Conservation (phyloP, 2,888 invertebrate genomes). For the Trachelus stipa region DNA sequence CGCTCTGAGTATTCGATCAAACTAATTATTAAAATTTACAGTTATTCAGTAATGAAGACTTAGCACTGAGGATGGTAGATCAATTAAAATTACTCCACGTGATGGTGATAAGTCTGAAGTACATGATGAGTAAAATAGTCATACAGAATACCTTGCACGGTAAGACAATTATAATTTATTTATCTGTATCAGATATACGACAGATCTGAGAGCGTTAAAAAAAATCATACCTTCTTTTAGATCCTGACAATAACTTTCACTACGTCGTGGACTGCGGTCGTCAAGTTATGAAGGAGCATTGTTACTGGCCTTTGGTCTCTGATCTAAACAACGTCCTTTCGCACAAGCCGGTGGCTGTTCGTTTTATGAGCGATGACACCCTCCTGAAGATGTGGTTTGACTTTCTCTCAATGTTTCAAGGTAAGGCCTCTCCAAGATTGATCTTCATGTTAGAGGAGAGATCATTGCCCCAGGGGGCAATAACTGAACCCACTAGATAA, state of each 20-base stretch:
- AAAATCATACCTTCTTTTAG: slow-evolving; percentile 62
- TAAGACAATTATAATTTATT: slow-evolving; percentile 58
- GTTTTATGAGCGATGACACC: slow-evolving; percentile 88
- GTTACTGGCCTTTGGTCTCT: slow-evolving; percentile 97
- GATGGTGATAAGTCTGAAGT: slow-evolving; percentile 89
- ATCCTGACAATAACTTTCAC: slow-evolving; percentile 84
- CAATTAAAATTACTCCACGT: slow-evolving; percentile 91
- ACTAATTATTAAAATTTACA: slow-evolving; percentile 62
- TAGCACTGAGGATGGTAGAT: slow-evolving; percentile 92
- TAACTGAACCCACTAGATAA: neutral
- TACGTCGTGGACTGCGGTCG: slow-evolving; percentile 93
- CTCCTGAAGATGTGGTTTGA: slow-evolving; percentile 97
- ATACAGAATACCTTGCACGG: slow-evolving; percentile 89
- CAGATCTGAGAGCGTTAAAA: neutral
- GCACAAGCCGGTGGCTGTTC: slow-evolving; percentile 89
- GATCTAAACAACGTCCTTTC: slow-evolving; percentile 97
- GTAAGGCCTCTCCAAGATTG: slow-evolving; percentile 61
- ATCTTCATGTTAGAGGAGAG: neutral
- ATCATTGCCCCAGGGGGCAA: neutral
- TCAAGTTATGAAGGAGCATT: slow-evolving; percentile 96
- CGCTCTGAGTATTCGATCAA: neutral
- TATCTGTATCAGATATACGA: neutral
- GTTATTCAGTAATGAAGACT: slow-evolving; percentile 92
- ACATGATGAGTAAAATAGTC: slow-evolving; percentile 94
- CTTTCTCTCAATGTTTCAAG: slow-evolving; percentile 94